Evolutionary conservation across 2,888 invertebrate species (phyloP).

Genomic region (Rhogogaster chlorosoma): DNA sequence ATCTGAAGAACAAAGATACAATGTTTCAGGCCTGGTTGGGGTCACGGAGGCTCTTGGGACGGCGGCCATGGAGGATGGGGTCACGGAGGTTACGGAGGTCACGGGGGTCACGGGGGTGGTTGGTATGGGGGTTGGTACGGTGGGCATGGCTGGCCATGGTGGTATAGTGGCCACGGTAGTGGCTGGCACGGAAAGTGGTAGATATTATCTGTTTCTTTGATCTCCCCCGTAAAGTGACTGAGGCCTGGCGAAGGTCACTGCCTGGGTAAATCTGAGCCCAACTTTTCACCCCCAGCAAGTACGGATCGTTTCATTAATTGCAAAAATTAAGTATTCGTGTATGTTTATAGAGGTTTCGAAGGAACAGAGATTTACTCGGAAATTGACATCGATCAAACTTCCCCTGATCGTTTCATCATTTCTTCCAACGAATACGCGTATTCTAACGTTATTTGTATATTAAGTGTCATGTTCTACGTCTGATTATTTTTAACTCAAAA

Average conservation of each 20-base stretch:
- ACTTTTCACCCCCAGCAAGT: neutral
- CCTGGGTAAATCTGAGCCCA: neutral
- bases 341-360: neutral
- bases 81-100: conserved; percentile 54
- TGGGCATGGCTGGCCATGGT: conserved; percentile 55
- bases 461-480: neutral
- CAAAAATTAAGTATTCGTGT: neutral
- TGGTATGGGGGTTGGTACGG: conserved; percentile 45
- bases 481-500: neutral
- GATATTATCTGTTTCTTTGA: neutral
- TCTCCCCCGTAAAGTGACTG: neutral
- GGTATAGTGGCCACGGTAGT: conserved; percentile 56
- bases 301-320: neutral
- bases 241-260: neutral
- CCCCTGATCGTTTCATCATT: neutral
- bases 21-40: conserved; percentile 51
- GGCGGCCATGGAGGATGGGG: conserved; percentile 52
- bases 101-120: conserved; percentile 58
- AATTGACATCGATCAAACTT: neutral
- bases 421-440: neutral
- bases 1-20: neutral
- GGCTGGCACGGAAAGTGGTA: conserved; percentile 62
- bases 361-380: neutral
- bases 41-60: conserved; percentile 42
- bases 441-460: neutral